These are phyloP conservation scores for Lanistes nyassanus DNA, from an alignment of 1,140 invertebrate species.

Conservation along the genomic window DNA sequence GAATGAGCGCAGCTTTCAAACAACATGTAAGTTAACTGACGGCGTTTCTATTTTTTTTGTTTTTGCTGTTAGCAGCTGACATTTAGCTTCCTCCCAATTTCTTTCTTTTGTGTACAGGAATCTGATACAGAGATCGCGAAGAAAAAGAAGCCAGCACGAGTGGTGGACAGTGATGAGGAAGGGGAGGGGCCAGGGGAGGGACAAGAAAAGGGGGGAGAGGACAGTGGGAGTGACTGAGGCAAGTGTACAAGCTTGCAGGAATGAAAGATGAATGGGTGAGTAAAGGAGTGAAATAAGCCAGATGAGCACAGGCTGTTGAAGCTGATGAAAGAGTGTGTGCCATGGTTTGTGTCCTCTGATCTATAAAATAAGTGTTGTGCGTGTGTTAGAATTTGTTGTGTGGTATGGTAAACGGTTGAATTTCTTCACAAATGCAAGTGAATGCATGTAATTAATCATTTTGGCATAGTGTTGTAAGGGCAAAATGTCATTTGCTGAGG, in stretches of 20 bases:
- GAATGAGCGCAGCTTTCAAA: not conserved
- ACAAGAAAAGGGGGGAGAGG: conserved; percentile 24
- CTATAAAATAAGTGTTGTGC: not conserved
- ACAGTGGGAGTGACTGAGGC: conserved; percentile 16
- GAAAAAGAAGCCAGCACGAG: conserved; percentile 61
- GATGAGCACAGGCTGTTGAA: too few species aligned
- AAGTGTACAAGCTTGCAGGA: conserved; percentile 8
- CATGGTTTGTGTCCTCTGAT: conserved; percentile 40
- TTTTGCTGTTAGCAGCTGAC: not conserved
- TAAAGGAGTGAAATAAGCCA: not conserved
- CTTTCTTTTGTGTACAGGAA: conserved; percentile 35
- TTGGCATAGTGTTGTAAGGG: too few species aligned
- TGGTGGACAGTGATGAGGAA: conserved; percentile 65
- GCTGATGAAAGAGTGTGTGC: not conserved
- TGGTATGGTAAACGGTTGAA: too few species aligned
- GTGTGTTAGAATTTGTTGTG: not conserved
- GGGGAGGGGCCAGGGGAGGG: conserved; percentile 29
- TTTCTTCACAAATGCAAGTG: too few species aligned
- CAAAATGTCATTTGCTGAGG: too few species aligned
- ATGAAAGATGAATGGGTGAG: not conserved
- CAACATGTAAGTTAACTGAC: not conserved
- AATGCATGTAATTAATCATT: too few species aligned
- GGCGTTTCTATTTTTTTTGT: not conserved
- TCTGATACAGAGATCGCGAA: conserved; percentile 66
- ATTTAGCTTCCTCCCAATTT: not conserved